Evolutionary conservation across 1,140 invertebrate species (phyloP), one percentile per base, ranked within the genome.

Genomic region (Andricus grossulariae): DNA sequence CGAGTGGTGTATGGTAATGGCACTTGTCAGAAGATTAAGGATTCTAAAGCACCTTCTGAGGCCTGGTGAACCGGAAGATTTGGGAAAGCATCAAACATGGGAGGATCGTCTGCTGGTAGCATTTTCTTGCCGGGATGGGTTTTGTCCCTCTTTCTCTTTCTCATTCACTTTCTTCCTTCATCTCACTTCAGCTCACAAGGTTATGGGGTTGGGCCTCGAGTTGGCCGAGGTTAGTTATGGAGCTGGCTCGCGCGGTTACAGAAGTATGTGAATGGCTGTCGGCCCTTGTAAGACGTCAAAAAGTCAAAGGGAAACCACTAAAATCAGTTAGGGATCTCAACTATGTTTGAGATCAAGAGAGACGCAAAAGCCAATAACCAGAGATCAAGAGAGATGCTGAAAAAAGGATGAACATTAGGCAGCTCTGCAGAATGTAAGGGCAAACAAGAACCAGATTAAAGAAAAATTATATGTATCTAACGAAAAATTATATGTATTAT

Each of bases 301-400:
- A 91, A 91, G 90, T 90, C 90, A 90, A 91, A 91, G 89, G 82
- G 87, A 91, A 91, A 90, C 89, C 89, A 91, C 90, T 90, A 90
- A 91, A 91, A 91, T 91, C 90, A 89, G 89, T 90, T 90, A 90
- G 88, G 90, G 89, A 90, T 91, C 89, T 91, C 88, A 91, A 91
- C 90, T 91, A 90, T 90, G 86, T 84, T 78, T 80, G 72, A 74
- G 77, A 84, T 79, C 75, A 39, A 82, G 73, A 32, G 50, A 79
- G 80, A 80, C 74, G 76, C 78, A 80, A 74, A 77, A 79, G 55
- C 66, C n/a, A 15, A 51, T 45, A 45, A 45, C 39, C 39, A 45
- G 21, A 39, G 32, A 72, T 75, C 80, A 77, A 80, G 77, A 76
- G 75, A 80, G 11, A 32, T 18, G 15, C 8, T 39, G 25, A 72